phyloP scores from a whole-genome alignment of 2,113 vertebrate species.

The Galbula dea region DNA sequence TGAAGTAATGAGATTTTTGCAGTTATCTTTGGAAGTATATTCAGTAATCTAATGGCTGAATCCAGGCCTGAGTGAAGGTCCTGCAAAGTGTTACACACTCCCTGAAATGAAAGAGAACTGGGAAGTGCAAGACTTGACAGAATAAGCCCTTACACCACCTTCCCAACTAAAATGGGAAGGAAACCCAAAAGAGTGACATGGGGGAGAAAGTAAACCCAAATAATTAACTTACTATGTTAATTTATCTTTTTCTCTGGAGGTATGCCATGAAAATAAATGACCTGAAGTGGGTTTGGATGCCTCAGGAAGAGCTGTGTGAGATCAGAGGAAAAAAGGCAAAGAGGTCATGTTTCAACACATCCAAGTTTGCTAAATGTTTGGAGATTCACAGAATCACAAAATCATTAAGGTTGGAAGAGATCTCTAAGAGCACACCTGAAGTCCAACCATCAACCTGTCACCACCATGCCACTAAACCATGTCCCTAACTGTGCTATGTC shows the following conservation, averaged over 20 bases:
- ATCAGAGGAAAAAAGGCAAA: background rate
- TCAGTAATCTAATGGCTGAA: background rate
- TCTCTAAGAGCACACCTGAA: no score
- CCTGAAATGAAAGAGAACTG: background rate
- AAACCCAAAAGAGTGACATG: background rate
- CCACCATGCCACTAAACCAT: no score
- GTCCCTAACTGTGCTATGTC: no score
- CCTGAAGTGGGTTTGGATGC: background rate
- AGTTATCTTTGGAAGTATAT: background rate
- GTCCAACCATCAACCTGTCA: no score
- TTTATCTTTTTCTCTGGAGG: background rate
- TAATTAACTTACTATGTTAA: background rate
- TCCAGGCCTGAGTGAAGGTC: background rate
- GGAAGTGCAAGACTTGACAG: background rate
- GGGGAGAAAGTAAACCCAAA: background rate
- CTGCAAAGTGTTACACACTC: background rate
- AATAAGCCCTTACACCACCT: background rate
- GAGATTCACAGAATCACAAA: no score
- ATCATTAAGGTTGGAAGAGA: background rate
- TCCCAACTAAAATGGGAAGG: background rate
- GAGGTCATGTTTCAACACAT: background rate
- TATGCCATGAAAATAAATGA: fast-evolving
- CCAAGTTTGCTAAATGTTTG: background rate
- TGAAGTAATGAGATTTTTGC: background rate
- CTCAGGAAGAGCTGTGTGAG: background rate